Base-by-base conservation (phyloP, 2,113 vertebrate species). In the Telmatochromis sp. region DNA sequence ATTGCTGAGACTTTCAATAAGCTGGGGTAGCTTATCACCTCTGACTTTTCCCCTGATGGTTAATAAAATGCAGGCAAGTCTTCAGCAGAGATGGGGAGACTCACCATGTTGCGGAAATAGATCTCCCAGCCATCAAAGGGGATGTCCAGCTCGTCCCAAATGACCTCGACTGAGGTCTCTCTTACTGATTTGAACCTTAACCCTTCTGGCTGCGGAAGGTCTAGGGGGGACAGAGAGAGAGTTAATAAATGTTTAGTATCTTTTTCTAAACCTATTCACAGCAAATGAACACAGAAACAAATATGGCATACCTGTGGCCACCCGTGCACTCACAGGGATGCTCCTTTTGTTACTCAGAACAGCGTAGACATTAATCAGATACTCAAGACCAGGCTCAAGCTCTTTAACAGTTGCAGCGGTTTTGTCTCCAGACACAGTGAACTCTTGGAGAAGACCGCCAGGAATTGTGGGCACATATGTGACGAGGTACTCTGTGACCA, bases 371-470 rank as follows among this genome's bases (percentile, higher is more conserved):
- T 95, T 98, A 93, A 99, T 97, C 2, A 97, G 96, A 45, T 99
- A 99, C 90, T 99, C 98, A 0, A 99, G 95, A 0, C 98, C 98
- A 0, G 98, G 98, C 89, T 99, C 98, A 15, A 99, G 94, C 86
- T 98, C 97, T 3, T 82, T 95, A 31, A 99, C 96, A 17, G 96
- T 98, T 86, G 98, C 94, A 1, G 95, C 94, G 0, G 95, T 97
- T 88, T 95, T 94, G 91, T 99, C 97, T 65, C 98, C 98, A 3
- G 98, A 95, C 26, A 99, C 98, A 0, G 92, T 95, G 92, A 98
- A 97, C 80, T 99, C 96, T 94, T 97, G 93, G 42, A 96, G 97
- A 75, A 99, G 95, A 81, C 98, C 98, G 0, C 97, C 97, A 0
- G 95, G 95, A 2, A 93, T 63, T 5, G 97, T 99, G 9, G 98